Evolutionary conservation across 2,113 vertebrate genomes (phyloP), one percentile per base, ranked within the genome.

Genomic region (Psettodes erumei): DNA sequence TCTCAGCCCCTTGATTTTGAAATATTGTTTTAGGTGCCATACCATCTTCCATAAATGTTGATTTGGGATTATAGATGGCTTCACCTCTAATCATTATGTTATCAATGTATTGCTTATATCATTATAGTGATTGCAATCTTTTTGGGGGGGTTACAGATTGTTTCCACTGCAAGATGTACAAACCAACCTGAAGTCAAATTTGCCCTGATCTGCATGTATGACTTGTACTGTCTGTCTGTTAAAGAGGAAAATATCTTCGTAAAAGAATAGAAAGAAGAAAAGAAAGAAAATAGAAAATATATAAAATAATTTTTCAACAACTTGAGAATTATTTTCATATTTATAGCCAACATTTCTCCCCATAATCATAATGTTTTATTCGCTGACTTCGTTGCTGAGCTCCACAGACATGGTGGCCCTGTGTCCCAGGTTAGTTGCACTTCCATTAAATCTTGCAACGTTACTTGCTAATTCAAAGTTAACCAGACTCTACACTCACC

Each of bases 41-140:
- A 28, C 7, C 10, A 63, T 37, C 12, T 19, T 25, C 15, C 9
- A 27, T 23, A 33, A 53, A 56, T 53, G 50, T 18, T 70, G 10
- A 70, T 58, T 51, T 59, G 23, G 27, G 18, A 70, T 81, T 55
- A 27, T 32, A 23, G 25, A 37, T 64, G 21, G 4, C 62, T 77
- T 68, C 28, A 47, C 27, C 40, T 23, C n/a, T 27, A 30, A 13
- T 63, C 11, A 21, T 30, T 6, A 11, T 3, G 13, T 38, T 21
- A 25, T 32, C 30, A 28, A 2, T 37, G 3, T 54, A 6, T 51
- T 33, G 10, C 11, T 28, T 28, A n/a, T 25, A 59, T 62, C 68
- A 16, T 45, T 50, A 21, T 12, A 53, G n/a, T 33, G 35, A 8
- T 37, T 45, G 5, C 53, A 12, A 65, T 32, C 30, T 54, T 45